A percentile compares a stretch with the other conserved stretches of the same genome.
Conservation (phyloP, 2,888 invertebrate species). For the Mythimna vitellina region DNA sequence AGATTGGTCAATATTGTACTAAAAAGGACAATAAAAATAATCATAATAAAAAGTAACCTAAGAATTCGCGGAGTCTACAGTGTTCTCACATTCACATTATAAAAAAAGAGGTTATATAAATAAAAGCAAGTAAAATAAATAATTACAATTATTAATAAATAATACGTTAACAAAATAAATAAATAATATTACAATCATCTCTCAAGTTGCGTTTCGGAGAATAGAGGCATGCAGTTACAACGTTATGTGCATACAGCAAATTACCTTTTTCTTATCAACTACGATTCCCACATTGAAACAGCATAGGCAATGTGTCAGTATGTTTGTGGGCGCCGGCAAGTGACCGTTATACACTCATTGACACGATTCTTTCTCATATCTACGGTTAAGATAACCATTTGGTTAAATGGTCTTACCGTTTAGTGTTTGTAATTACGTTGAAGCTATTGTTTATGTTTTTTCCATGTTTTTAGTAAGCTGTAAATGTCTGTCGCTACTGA, state of each 20-base stretch:
- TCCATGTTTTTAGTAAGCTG: background rate
- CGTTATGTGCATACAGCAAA: background rate
- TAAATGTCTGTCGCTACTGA: background rate
- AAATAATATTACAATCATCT: background rate
- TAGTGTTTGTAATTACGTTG: conserved; percentile 5
- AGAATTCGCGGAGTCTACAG: too few species aligned
- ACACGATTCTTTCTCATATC: conserved; percentile 28
- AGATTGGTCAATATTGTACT: too few species aligned
- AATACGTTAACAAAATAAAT: too few species aligned
- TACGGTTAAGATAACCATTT: conserved; percentile 31
- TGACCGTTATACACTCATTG: conserved; percentile 40
- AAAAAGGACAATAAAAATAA: too few species aligned
- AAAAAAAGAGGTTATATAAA: too few species aligned
- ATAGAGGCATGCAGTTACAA: background rate
- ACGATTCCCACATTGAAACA: conserved; percentile 28
- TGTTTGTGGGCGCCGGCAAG: conserved; percentile 31
- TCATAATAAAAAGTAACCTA: too few species aligned
- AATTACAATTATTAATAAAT: too few species aligned
- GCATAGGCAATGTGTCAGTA: conserved; percentile 42
- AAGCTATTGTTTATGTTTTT: conserved; percentile 9
- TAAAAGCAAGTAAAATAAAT: too few species aligned
- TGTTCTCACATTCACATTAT: too few species aligned
- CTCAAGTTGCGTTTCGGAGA: background rate
- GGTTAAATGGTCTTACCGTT: conserved; percentile 18
- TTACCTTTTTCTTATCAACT: conserved; percentile 10